Conservation (phyloP, 2,113 vertebrate genomes). For the Podiceps cristatus region DNA sequence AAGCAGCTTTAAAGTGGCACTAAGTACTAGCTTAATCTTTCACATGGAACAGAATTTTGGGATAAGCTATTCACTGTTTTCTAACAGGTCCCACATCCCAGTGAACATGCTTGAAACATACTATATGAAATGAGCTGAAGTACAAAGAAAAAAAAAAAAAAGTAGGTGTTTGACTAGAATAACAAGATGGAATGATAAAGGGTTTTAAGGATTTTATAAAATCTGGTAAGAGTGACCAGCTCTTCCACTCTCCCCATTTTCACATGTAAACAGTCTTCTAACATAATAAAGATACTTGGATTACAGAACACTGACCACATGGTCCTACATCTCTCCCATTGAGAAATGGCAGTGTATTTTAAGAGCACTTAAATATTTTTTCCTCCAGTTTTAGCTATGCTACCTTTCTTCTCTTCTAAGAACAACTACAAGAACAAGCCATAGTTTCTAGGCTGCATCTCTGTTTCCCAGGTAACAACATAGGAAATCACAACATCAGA, state of each 20-base stretch:
- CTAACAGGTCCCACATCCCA: background rate
- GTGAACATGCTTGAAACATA: background rate
- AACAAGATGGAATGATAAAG: background rate
- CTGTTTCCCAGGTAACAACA: background rate
- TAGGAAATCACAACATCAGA: background rate
- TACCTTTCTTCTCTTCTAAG: background rate
- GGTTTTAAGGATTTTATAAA: background rate
- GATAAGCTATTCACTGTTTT: background rate
- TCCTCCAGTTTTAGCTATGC: background rate
- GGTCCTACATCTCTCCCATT: background rate
- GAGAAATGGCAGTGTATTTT: background rate
- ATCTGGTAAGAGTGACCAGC: background rate
- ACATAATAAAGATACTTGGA: background rate
- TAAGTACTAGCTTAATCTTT: background rate
- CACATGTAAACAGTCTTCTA: background rate
- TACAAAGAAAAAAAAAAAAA: background rate
- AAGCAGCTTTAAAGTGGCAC: background rate
- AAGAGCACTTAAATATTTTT: background rate
- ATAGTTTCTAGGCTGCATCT: background rate
- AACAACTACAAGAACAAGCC: background rate
- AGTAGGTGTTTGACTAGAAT: background rate
- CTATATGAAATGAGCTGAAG: background rate
- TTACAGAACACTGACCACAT: background rate
- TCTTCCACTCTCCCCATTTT: background rate
- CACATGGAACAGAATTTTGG: background rate